phyloP scores from a whole-genome alignment of 2,797 vertebrate species.

The Euphonia xanthogaster region DNA sequence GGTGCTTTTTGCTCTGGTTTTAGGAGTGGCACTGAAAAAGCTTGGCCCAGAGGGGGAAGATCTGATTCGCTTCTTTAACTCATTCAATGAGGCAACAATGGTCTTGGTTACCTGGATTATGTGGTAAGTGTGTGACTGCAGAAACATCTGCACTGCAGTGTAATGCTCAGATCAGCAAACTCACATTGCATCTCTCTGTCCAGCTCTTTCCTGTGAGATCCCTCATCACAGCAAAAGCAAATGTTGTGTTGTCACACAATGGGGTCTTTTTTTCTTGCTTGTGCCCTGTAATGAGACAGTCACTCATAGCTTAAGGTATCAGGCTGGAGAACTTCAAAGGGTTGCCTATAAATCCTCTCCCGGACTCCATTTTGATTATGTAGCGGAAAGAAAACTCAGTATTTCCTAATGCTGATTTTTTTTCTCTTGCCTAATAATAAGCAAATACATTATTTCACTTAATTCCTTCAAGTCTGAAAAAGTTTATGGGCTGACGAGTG shows the following conservation, averaged over 20 bases:
- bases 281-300: neutral
- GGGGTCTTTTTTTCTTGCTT: neutral
- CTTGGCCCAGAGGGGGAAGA: constrained; percentile 93
- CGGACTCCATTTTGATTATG: neutral
- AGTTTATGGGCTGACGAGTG: neutral
- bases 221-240: neutral
- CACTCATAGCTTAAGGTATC: neutral
- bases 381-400: neutral
- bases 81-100: constrained; percentile 98
- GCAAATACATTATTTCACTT: neutral
- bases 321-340: neutral
- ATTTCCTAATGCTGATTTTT: neutral
- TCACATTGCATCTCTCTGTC: neutral
- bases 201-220: neutral
- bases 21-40: constrained; percentile 94
- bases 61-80: constrained; percentile 95
- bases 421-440: neutral
- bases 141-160: neutral
- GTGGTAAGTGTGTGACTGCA: constrained; percentile 84
- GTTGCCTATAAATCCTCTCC: neutral
- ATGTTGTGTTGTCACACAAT: neutral
- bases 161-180: neutral
- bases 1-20: constrained; percentile 92
- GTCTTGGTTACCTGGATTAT: constrained; percentile 99
- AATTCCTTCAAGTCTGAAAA: neutral